A percentile compares a stretch with the other conserved stretches of the same genome.
These are phyloP conservation scores for Syngnathus scovelli DNA, from an alignment of 2,113 vertebrate species.

Conservation along the genomic window DNA sequence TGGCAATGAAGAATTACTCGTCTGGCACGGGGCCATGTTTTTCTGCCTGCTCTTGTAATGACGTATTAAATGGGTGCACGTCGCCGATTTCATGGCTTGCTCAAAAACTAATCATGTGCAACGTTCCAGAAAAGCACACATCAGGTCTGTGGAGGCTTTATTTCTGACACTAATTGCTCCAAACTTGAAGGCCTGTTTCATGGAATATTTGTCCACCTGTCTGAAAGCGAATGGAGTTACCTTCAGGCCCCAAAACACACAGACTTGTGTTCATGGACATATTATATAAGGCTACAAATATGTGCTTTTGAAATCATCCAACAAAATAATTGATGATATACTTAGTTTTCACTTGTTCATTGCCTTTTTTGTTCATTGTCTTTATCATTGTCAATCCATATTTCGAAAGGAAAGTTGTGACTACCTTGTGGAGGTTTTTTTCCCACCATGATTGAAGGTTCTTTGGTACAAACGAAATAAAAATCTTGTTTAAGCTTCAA, in stretches of 20 bases:
- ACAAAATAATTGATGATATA: not conserved
- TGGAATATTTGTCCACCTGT: conserved; percentile 49
- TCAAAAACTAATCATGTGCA: conserved; percentile 45
- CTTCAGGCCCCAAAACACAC: not conserved
- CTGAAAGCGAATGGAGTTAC: conserved; percentile 36
- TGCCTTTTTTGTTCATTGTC: not conserved
- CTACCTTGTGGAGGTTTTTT: not conserved
- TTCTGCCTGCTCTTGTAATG: conserved; percentile 28
- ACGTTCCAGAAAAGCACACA: conserved; percentile 47
- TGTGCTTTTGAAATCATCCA: not conserved
- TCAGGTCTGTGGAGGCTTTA: conserved; percentile 32
- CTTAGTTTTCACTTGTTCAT: not conserved
- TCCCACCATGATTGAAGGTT: not conserved
- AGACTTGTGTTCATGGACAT: not conserved
- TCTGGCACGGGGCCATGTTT: not conserved
- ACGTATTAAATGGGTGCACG: conserved; percentile 9
- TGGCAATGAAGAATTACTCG: not conserved
- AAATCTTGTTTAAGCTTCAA: too few species aligned
- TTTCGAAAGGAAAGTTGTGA: not conserved
- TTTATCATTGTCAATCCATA: not conserved
- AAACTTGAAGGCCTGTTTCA: conserved; percentile 41
- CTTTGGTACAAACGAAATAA: not conserved
- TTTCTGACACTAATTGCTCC: conserved; percentile 56
- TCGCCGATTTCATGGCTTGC: conserved; percentile 32
- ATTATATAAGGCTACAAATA: not conserved